Evolutionary conservation across 2,888 invertebrate genomes (phyloP).

Genomic region (Erannis defoliaria): DNA sequence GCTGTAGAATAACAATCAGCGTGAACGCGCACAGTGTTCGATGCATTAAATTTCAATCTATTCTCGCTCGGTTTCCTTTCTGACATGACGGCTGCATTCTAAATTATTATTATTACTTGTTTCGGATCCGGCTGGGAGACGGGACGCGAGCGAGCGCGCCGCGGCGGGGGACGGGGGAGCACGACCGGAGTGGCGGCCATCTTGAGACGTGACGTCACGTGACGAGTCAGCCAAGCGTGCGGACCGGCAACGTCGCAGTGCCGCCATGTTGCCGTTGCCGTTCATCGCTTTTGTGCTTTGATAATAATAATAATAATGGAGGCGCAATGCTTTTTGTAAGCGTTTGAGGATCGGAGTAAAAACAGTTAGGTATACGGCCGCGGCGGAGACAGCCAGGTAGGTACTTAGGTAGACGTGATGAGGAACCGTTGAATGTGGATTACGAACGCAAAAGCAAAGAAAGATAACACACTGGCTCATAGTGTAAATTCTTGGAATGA

Average conservation of each 20-base stretch:
- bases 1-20: constrained; percentile 81
- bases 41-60: constrained; percentile 84
- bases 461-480: constrained; percentile 21
- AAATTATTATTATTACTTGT: constrained; percentile 77
- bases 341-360: constrained; percentile 72
- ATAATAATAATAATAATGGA: constrained; percentile 81
- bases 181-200: constrained; percentile 83
- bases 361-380: constrained; percentile 82
- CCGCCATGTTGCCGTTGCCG: constrained; percentile 72
- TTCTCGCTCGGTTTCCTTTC: constrained; percentile 83
- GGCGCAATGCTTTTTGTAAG: constrained; percentile 70
- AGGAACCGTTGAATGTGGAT: constrained; percentile 32
- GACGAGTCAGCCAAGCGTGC: constrained; percentile 83
- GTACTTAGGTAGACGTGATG: constrained; percentile 58
- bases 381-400: constrained; percentile 64
- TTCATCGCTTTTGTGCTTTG: constrained; percentile 66
- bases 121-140: constrained; percentile 80
- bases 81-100: constrained; percentile 78
- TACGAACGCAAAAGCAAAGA: constrained; percentile 7
- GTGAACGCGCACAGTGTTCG: constrained; percentile 71
- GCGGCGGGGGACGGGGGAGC: constrained; percentile 69
- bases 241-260: constrained; percentile 78
- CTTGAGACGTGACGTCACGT: constrained; percentile 87
- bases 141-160: constrained; percentile 47
- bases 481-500: constrained; percentile 21